phyloP scores from a whole-genome alignment of 2,888 invertebrate genomes.

The Rotaria macrura region DNA sequence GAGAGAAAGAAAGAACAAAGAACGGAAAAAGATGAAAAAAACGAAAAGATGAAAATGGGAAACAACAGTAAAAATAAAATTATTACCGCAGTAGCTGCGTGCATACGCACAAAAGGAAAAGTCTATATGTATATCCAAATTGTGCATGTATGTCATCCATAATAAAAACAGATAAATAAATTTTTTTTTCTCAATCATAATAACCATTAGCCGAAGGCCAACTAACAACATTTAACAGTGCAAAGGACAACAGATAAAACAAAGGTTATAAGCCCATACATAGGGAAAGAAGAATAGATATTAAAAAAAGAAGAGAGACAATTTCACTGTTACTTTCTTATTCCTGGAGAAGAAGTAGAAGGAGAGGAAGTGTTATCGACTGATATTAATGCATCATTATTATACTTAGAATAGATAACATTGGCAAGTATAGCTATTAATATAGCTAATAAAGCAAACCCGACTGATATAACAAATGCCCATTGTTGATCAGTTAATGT shows the following conservation, averaged over 20 bases:
- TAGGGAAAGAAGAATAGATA: not conserved
- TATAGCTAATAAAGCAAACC: constrained; percentile 58
- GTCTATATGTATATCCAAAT: not conserved
- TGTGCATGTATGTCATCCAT: not conserved
- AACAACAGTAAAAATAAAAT: not conserved
- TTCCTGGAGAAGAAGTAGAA: not conserved
- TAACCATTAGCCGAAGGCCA: not conserved
- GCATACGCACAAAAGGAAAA: not conserved
- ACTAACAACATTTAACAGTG: constrained; percentile 8
- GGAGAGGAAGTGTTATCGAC: not conserved
- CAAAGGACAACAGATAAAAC: constrained; percentile 4
- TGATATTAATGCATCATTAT: not conserved
- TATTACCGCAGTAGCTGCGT: not conserved
- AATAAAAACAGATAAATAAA: not conserved
- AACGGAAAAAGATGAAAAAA: not conserved
- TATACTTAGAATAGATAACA: constrained; percentile 19
- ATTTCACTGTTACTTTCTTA: not conserved
- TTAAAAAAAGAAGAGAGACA: not conserved
- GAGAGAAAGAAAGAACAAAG: not conserved
- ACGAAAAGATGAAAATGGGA: not conserved
- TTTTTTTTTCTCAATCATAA: not conserved
- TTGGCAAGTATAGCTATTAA: constrained; percentile 57
- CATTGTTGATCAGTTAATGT: constrained; percentile 57
- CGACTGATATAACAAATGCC: constrained; percentile 58
- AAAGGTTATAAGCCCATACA: not conserved